Evolutionary conservation across 2,113 vertebrate genomes (phyloP), one percentile per base, ranked within the genome.

Genomic region (Thalassoma bifasciatum): DNA sequence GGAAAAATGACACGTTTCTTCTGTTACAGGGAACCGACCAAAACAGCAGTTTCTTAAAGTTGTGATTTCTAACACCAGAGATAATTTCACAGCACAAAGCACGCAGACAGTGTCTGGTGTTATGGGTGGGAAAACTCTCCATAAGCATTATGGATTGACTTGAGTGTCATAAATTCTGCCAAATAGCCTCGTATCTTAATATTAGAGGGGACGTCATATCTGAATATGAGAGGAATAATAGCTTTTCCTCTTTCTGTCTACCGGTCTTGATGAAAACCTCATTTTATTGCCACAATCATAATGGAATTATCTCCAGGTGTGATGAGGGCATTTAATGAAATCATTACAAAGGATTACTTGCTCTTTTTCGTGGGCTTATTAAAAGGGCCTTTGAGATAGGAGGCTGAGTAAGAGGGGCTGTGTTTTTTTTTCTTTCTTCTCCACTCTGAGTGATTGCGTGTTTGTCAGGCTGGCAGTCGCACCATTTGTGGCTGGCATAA

Each of bases 221-320:
- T 84, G 87, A 89, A 91, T 89, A 86, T 85, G 89, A 89, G 84
- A 88, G 86, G 85, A 93, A 92, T 92, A 92, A 93, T 91, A 83
- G 92, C 85, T 89, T 90, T 88, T 83, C 83, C 87, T 90, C 85
- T 88, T 82, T 90, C 89, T 86, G 89, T 91, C 88, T 86, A 84
- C 78, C 8, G 44, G 74, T 88, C 83, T 91, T 94, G 92, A 94
- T 93, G 91, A 94, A 93, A 93, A 91, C 77, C 86, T 92, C 83
- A 90, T 91, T 94, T 94, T 93, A 93, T 93, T 91, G 91, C 91
- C 89, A 90, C 89, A 89, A 92, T 91, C 86, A 89, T 93, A 94
- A 94, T 94, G 91, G 91, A 93, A 93, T 93, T 91, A 94, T 93
- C 89, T 93, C 75, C 91, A 93, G 92, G 93, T 94, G 91, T 92